Base-by-base conservation (phyloP, 2,113 vertebrate species). In the Oreocharis arfaki region DNA sequence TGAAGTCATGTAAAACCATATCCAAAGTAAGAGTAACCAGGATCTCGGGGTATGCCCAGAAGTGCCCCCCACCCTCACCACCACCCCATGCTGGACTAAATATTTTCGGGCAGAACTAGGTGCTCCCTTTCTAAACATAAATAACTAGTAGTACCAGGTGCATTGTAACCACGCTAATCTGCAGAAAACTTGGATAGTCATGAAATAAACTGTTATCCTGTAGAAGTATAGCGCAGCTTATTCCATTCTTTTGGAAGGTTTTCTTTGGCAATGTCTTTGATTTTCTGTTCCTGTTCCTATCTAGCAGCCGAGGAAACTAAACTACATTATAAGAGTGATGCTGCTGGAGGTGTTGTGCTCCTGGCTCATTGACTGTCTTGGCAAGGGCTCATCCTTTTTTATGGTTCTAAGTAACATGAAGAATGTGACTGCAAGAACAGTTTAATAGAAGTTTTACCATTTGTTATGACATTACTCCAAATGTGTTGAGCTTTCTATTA, bases 51-150 rank as follows among this genome's bases (percentile, higher is more conserved):
- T 55, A 33, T n/a, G 26, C 8, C 21, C n/a, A 81, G 13, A 90
- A 82, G 16, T 41, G 7, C 2, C 14, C 10, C 30, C 7, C 9
- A 55, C 6, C 2, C 2, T 50, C 4, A 26, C 13, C 7, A 3
- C 13, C 10, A 18, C 19, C 3, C 15, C 6, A 5, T 35, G 12
- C 17, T 52, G n/a, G 30, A 60, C 41, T 78, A 46, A 65, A 61
- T 67, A 70, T 27, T 69, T 33, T 57, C 47, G 37, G 11, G 7
- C 27, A 71, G 30, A 89, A 61, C 10, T 52, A 76, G 20, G 3
- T 56, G 35, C 39, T 87, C 10, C 3, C 4, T 78, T 86, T 55
- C 22, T 71, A 39, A 71, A 39, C 28, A 41, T 7, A 79, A 61
- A 89, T 26, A 41, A 35, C 16, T 46, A 16, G 18, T 50, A 75